phyloP scores from a whole-genome alignment of 1,140 invertebrate genomes.

The Solenopsis invicta region DNA sequence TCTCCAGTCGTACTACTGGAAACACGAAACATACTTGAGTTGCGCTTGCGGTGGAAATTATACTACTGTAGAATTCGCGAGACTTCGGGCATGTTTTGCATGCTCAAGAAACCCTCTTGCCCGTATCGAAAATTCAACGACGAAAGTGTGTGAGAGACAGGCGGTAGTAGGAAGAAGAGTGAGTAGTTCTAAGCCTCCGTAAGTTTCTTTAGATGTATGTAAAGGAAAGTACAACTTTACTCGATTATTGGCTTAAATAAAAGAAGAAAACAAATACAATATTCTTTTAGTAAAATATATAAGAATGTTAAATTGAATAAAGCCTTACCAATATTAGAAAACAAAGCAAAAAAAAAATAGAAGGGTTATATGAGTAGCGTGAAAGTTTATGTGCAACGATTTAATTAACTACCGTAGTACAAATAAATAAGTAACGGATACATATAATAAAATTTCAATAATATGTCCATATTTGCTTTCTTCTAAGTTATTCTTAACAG shows the following conservation, averaged over 20 bases:
- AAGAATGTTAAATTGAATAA: not conserved
- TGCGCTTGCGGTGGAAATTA: conserved; percentile 66
- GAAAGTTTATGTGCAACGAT: too few species aligned
- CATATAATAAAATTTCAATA: too few species aligned
- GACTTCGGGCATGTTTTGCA: conserved; percentile 68
- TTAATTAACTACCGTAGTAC: too few species aligned
- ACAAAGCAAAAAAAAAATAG: too few species aligned
- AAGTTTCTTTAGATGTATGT: conserved; percentile 62
- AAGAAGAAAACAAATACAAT: conserved; percentile 27
- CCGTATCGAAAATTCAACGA: conserved; percentile 48
- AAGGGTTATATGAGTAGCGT: too few species aligned
- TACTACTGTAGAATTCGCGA: conserved; percentile 50
- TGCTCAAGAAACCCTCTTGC: conserved; percentile 64
- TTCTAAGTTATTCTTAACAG: too few species aligned
- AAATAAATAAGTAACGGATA: too few species aligned
- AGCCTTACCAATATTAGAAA: too few species aligned
- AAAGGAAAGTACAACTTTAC: conserved; percentile 42
- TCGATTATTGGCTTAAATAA: conserved; percentile 65
- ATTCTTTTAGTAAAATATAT: not conserved
- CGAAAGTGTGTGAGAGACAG: conserved; percentile 56
- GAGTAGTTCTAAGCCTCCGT: conserved; percentile 63
- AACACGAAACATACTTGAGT: conserved; percentile 58
- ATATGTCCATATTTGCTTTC: too few species aligned
- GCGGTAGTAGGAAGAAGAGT: conserved; percentile 34
- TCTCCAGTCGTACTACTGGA: conserved; percentile 55